phyloP scores from a whole-genome alignment of 2,797 vertebrate species.

The Tauraco hartlaubi region DNA sequence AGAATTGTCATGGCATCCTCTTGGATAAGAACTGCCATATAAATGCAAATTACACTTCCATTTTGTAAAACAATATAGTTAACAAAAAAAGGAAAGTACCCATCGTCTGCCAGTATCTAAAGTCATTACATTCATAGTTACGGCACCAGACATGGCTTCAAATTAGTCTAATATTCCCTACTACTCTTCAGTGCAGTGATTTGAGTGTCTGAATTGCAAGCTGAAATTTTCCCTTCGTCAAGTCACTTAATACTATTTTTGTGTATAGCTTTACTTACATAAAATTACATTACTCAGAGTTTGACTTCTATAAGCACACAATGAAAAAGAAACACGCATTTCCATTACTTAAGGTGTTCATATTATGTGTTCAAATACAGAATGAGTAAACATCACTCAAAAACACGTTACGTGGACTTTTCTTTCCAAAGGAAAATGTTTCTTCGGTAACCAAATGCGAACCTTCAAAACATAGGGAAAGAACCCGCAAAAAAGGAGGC shows the following conservation, averaged over 20 bases:
- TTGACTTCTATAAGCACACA: slow-evolving; percentile 30
- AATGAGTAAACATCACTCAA: neutral
- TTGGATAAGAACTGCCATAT: neutral
- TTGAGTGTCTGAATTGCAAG: neutral
- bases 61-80: neutral
- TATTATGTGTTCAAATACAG: neutral
- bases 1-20: neutral
- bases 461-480: neutral
- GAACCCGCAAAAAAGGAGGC: neutral
- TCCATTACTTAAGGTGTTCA: neutral
- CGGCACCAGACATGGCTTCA: neutral
- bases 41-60: neutral
- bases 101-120: neutral
- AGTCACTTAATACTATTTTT: neutral
- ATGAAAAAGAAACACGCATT: neutral
- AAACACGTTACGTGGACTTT: neutral
- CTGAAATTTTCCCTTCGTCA: neutral
- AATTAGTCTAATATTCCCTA: neutral
- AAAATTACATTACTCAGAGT: neutral
- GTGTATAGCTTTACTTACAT: neutral
- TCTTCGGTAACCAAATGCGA: neutral
- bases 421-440: neutral
- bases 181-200: neutral
- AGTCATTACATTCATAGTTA: neutral
- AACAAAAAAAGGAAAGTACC: neutral